Evolutionary conservation across 2,888 invertebrate genomes (phyloP), one percentile per base, ranked within the genome.

Genomic region (Dione vanillae): DNA sequence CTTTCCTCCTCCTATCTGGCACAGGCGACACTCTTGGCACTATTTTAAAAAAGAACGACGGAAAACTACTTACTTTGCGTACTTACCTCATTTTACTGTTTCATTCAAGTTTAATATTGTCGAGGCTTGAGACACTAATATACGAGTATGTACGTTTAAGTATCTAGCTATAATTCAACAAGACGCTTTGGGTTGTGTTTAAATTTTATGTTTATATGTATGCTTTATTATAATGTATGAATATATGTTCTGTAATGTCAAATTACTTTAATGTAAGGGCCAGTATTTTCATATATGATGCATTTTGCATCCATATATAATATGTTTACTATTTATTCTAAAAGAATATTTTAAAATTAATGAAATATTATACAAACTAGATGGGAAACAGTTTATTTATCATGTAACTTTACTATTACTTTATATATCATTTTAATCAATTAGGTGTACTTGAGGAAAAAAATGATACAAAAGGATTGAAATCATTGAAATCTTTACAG

Each of bases 11-110:
- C 56, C 54, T 68, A 49, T 64, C 49, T 64, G 64, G 64, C 64
- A 49, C 64, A 49, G 61, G 12, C 41, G 54, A 62, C 52, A 68
- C 51, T 62, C 68, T 68, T 68, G 62, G 68, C 68, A 62, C 54
- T 62, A 54, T 68, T 68, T 45, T 62, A 47, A 49, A 68, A 62
- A 45, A 62, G 52, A 61, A 35, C 62, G 68, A 64, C 49, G 16
- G 49, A 37, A 61, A 62, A 49, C 49, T 27, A 64, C 61, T 61
- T 61, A 45, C 61, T 64, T 49, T 64, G 64, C 49, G 49, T 37
- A 49, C 64, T 64, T 64, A 49, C 37, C 37, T 64, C 64, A 64
- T 64, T 69, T 69, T 49, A 52, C 37, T 68, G 51, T 62, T 64
- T 49, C 49, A 64, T 49, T 49, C 37, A 47, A 40, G 49, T 64